Evolutionary conservation across 2,888 invertebrate genomes (phyloP), one percentile per base, ranked within the genome.

Genomic region (Cryptocheilus praepositus): DNA sequence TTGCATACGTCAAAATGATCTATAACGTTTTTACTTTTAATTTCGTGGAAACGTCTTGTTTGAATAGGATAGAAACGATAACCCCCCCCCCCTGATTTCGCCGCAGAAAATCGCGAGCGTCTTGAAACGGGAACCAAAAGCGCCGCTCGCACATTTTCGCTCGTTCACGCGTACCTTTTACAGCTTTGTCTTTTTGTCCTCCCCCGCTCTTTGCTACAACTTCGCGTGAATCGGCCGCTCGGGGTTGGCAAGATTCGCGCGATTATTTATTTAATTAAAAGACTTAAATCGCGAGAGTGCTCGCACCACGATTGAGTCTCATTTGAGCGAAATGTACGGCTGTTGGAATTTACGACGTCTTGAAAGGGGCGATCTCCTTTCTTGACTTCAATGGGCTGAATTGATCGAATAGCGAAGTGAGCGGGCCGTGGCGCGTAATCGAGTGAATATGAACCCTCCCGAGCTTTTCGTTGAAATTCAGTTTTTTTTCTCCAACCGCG

Each of bases 341-440:
- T 43, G 36, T 36, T 25, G n/a, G 70, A 56, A 68, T 70, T 69
- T 56, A 70, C 62, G 60, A 56, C 21, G 56, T 56, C 56, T 69
- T 63, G 61, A 70, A 55, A 18, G 43, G 46, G 21, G 58, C 57
- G 58, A 61, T 54, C 56, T 43, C 3, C 54, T 8, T 18, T 44
- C 22, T 49, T 18, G 43, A 11, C 54, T 67, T 59, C 49, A 67
- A 64, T 64, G 25, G 43, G 22, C 5, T 28, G 56, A 16, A 18
- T n/a, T 21, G 21, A 44, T 28, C 18, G 49, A 64, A 52, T 59
- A 21, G 21, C 53, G 43, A 22, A 13, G 19, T 18, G 19, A 55
- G 52, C 63, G 52, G 46, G n/a, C 3, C 55, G 36, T 16, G 8
- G 7, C n/a, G 49, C 19, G 16, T 18, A 49, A 16, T 16, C 19